Evolutionary conservation across 2,113 vertebrate species (phyloP).

Genomic region (Mustela nigripes): DNA sequence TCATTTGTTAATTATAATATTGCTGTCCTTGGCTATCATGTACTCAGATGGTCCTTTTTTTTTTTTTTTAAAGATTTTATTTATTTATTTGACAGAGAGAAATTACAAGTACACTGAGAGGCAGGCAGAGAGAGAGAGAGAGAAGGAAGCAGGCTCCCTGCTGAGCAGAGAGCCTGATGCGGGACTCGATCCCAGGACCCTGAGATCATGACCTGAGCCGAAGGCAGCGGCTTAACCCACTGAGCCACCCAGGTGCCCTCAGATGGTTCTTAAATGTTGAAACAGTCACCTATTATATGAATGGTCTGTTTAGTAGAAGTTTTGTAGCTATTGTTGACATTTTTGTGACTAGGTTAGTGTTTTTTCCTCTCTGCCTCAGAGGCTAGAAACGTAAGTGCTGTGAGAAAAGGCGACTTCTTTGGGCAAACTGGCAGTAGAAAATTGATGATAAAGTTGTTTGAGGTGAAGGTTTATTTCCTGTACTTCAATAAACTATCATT

Average conservation of each 20-base stretch:
- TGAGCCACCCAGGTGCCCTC: background rate
- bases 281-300: background rate
- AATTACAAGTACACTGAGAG: too few species aligned
- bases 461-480: slow-evolving; percentile 45
- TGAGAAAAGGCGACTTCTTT: background rate
- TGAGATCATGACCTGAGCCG: too few species aligned
- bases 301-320: background rate
- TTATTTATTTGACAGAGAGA: too few species aligned
- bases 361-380: background rate
- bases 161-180: too few species aligned
- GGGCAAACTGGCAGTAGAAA: background rate
- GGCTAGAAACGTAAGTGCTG: background rate
- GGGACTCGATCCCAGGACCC: too few species aligned
- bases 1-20: slow-evolving; percentile 20
- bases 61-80: too few species aligned
- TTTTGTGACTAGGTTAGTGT: slow-evolving; percentile 51
- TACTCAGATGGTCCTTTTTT: background rate
- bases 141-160: too few species aligned
- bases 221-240: too few species aligned
- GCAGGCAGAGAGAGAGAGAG: too few species aligned
- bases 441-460: slow-evolving; percentile 30
- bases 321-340: slow-evolving; percentile 18
- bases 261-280: slow-evolving; percentile 8
- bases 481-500: background rate
- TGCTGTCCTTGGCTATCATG: background rate